Base-by-base conservation (phyloP, 2,888 invertebrate species). In the Brenthis daphne region DNA sequence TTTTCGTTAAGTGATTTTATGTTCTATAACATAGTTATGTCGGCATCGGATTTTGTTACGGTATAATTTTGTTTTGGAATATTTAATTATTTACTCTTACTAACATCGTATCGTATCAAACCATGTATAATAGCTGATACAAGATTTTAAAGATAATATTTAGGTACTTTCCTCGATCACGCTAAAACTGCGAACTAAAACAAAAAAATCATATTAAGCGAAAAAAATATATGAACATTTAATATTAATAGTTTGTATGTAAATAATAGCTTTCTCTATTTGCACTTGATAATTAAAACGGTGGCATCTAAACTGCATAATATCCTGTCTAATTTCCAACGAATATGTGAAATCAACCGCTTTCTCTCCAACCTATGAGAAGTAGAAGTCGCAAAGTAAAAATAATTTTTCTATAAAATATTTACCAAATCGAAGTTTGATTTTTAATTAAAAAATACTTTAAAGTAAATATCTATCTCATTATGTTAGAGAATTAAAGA, bases 301-400 rank as follows among this genome's bases (percentile, higher is more conserved):
- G 33, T 5, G 8, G 13, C 16, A 16, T 13, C 11, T 13, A 37
- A 37, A 57, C 12, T 33, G 11, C 65, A 66, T 63, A 50, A 64
- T 58, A 68, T 66, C 50, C 16, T 57, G 64, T 63, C 64, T 72
- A 63, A 74, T 73, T 71, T 70, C 53, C 48, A 68, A 64, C 57
- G 56, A 70, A 53, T 54, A 70, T 58, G 67, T 70, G 69, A 73
- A 76, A 71, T 76, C 65, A 73, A 74, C 69, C 55, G 71, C 73
- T 75, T 75, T 75, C 74, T 67, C 69, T 64, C 14, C 14, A 60
- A 57, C 11, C 12, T 60, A 33, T 43, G 16, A 20, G 20, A 20
- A 20, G 20, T 20, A 20, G 20, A 66, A 43, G 60, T 47, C 14
- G 33, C 55, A 37, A 13, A 12, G 50, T 8, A 51, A 48, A 8